Conservation (phyloP, 2,888 invertebrate genomes). For the Elysia crispata region DNA sequence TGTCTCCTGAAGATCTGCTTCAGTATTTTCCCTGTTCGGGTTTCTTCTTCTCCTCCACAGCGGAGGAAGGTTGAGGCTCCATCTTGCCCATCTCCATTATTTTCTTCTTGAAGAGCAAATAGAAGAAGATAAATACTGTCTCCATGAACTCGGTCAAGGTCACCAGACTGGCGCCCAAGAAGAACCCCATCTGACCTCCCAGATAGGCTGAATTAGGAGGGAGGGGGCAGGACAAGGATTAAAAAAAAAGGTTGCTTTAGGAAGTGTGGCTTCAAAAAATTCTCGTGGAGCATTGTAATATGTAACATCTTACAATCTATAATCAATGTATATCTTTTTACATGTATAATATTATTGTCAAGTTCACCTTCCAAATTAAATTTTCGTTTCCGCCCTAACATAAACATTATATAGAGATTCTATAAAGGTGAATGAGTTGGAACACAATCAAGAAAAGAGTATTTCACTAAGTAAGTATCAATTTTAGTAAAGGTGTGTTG, state of each 20-base stretch:
- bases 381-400: too few relatives aligned
- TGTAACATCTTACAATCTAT: constrained; percentile 1
- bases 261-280: too few relatives aligned
- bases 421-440: too few relatives aligned
- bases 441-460: too few relatives aligned
- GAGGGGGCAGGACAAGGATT: not conserved
- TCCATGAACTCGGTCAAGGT: constrained; percentile 36
- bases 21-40: constrained; percentile 14
- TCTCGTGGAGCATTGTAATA: not conserved
- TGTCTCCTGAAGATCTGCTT: not conserved
- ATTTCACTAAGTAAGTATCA: too few relatives aligned
- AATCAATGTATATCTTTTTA: not conserved
- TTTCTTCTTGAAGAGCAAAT: constrained; percentile 26
- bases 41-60: not conserved
- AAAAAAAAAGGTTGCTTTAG: too few relatives aligned
- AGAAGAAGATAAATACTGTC: not conserved
- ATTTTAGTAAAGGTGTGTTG: too few relatives aligned
- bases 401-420: too few relatives aligned
- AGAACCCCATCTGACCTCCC: constrained; percentile 44
- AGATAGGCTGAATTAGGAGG: constrained; percentile 24
- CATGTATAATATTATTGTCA: not conserved
- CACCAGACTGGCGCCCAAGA: constrained; percentile 39
- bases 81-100: constrained; percentile 27
- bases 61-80: not conserved
- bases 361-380: too few relatives aligned